Percentiles rank a stretch among this genome's conserved stretches.
Evolutionary conservation across 2,113 vertebrate genomes (phyloP).

Genomic region (Perognathus longimembris): DNA sequence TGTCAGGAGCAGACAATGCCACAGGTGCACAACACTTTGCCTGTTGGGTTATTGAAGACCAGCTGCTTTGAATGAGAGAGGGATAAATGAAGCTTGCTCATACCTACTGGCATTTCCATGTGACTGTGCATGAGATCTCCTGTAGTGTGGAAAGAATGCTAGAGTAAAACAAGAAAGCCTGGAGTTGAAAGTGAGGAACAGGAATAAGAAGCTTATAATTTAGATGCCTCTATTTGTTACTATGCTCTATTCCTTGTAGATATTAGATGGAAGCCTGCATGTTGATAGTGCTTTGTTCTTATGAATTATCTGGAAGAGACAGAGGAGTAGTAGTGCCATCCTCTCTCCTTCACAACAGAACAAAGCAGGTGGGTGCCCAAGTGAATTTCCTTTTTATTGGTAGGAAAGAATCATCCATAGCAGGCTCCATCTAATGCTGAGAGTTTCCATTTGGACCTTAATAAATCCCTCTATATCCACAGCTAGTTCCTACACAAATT

Average conservation of each 20-base stretch:
- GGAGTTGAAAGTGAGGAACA: not conserved
- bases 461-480: not conserved
- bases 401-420: not conserved
- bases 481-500: not conserved
- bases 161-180: not conserved
- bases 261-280: not conserved
- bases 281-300: not conserved
- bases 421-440: not conserved
- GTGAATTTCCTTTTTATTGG: slow-evolving; percentile 8
- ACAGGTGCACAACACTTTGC: not conserved
- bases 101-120: not conserved
- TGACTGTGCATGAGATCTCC: not conserved
- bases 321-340: not conserved
- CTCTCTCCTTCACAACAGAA: not conserved
- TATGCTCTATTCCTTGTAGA: not conserved
- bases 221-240: not conserved
- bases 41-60: not conserved
- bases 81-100: not conserved
- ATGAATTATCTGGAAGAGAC: slow-evolving; percentile 13
- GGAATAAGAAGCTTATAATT: not conserved
- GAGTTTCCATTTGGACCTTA: slow-evolving; percentile 5
- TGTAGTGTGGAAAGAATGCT: not conserved
- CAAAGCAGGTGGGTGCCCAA: not conserved
- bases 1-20: not conserved
- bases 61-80: not conserved